Evolutionary conservation across 2,797 vertebrate species (phyloP).

Genomic region (Fratercula arctica): DNA sequence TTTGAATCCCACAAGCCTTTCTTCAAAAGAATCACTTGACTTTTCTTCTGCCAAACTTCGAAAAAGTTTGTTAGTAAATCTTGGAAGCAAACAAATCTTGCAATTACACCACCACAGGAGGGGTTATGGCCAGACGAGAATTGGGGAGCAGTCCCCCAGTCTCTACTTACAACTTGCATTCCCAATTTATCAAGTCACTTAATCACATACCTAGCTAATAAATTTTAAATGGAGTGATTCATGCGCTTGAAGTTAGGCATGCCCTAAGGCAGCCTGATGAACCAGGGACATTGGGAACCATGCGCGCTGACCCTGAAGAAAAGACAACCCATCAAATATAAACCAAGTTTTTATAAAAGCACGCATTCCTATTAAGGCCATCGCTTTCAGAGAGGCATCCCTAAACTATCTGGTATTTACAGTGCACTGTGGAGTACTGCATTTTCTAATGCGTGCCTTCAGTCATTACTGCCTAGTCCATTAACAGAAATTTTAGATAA

Average conservation of each 20-base stretch:
- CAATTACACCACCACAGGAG: background rate
- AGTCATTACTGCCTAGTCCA: background rate
- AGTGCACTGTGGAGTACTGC: background rate
- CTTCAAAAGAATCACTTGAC: background rate
- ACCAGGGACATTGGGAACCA: background rate
- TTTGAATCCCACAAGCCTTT: background rate
- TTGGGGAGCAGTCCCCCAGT: background rate
- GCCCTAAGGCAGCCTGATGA: background rate
- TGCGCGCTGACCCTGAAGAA: background rate
- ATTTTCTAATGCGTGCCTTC: background rate
- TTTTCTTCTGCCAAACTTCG: background rate
- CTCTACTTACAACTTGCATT: background rate
- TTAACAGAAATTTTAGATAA: background rate
- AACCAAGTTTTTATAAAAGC: background rate
- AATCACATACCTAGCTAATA: background rate
- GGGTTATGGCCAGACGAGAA: accelerated
- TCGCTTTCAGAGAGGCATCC: background rate
- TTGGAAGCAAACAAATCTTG: background rate
- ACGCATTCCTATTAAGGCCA: background rate
- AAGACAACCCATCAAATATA: background rate
- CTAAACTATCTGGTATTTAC: background rate
- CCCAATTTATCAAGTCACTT: background rate
- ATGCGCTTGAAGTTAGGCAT: background rate
- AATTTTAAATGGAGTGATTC: background rate
- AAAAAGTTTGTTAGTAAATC: background rate